phyloP scores from a whole-genome alignment of 2,797 vertebrate genomes.

The Sebastes vulpes region DNA sequence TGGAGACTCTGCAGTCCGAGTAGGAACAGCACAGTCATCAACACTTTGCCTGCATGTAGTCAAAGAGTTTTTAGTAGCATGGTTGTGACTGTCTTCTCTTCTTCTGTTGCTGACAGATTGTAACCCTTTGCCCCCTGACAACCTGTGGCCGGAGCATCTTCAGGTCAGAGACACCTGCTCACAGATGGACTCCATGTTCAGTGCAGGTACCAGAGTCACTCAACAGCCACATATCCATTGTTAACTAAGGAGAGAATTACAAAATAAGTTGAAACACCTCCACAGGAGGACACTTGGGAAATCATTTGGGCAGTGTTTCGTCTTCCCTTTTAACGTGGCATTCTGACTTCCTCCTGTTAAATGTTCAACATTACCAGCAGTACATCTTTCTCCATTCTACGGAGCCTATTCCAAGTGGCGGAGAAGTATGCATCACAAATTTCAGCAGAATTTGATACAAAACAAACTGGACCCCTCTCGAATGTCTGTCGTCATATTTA shows the following conservation, averaged over 20 bases:
- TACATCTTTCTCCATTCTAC: too few relatives aligned
- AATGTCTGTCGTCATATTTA: too few relatives aligned
- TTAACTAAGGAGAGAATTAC: too few relatives aligned
- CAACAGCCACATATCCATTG: background rate
- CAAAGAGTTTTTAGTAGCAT: background rate
- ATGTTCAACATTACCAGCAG: too few relatives aligned
- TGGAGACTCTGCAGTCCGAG: background rate
- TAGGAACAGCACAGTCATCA: background rate
- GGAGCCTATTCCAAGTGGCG: too few relatives aligned
- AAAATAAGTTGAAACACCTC: too few relatives aligned
- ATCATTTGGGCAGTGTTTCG: too few relatives aligned
- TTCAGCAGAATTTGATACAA: too few relatives aligned
- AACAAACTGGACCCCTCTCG: too few relatives aligned
- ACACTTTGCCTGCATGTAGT: background rate
- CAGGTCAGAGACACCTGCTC: background rate
- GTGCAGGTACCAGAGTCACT: background rate
- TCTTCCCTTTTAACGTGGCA: too few relatives aligned
- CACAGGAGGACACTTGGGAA: too few relatives aligned
- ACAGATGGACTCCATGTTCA: background rate
- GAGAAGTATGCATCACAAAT: rapidly evolving
- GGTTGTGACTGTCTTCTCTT: background rate
- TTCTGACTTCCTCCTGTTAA: too few relatives aligned
- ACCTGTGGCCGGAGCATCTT: background rate
- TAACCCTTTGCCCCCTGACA: background rate
- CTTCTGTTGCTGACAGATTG: background rate